Base-by-base conservation (phyloP, 2,888 invertebrate genomes). In the Ichneumoninae sp. region DNA sequence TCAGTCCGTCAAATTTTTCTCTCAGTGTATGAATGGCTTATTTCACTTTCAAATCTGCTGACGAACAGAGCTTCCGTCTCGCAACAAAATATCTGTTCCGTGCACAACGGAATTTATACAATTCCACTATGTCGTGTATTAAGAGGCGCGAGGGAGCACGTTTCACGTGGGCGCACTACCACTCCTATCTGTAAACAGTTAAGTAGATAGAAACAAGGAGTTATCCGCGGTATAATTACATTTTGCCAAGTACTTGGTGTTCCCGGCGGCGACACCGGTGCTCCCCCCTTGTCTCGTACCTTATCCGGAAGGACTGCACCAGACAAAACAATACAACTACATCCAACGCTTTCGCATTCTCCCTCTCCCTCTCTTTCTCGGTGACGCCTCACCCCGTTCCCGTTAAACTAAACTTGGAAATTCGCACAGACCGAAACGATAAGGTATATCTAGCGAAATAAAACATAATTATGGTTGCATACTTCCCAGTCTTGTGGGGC, bases 201-300 rank as follows among this genome's bases (percentile, higher is more conserved):
- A 71, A 85, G 85, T 79, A 82, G 82, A 79, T 77, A 78, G 83
- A 78, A 87, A 84, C 81, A 81, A 85, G 83, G 76, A 86, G 81
- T 86, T 84, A 83, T 86, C 83, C 84, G 60, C 54, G 70, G 85
- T 81, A 81, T 87, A 87, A 87, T 87, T 85, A 87, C 84, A 83
- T 86, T 86, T 81, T 87, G 75, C 85, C 70, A 57, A 81, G 81
- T 85, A 83, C 78, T 74, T 66, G 66, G 81, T 82, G 77, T 78
- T 85, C 78, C 75, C 81, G 77, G 71, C 74, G 74, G 84, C 81
- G 68, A 68, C 77, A 77, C 44, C 57, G 57, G n/a, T 57, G 57
- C 50, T 52, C 52, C 36, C 8, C 63, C 30, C 36, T 36, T 50
- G 70, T 79, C 79, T 77, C 78, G 33, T 78, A 79, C 54, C 79